Percentiles rank a stretch among this genome's conserved stretches.
phyloP scores from a whole-genome alignment of 2,797 vertebrate species.

The Chiloscyllium punctatum region DNA sequence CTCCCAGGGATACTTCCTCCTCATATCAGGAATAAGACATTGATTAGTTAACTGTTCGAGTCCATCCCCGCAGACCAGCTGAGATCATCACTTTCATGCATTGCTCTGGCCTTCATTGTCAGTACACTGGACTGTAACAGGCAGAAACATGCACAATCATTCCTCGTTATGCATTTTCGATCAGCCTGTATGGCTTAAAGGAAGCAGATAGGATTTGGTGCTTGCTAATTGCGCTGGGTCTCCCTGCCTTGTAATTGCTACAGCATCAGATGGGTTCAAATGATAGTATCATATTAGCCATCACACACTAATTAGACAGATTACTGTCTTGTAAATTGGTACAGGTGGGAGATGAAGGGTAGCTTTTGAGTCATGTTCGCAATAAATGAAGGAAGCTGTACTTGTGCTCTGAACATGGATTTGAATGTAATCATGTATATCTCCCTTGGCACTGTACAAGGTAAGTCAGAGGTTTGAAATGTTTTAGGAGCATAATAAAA shows the following conservation, averaged over 20 bases:
- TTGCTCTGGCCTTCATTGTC: neutral
- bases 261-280: neutral
- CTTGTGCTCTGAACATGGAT: neutral
- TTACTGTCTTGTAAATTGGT: neutral
- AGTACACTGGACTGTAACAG: neutral
- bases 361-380: neutral
- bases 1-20: neutral
- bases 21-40: neutral
- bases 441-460: neutral
- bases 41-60: too few relatives aligned
- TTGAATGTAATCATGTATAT: too few relatives aligned
- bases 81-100: neutral
- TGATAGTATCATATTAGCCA: neutral
- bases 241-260: neutral
- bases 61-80: neutral
- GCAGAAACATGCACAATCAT: neutral
- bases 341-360: neutral
- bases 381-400: neutral
- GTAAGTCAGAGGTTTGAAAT: neutral
- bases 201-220: neutral
- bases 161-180: neutral
- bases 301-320: constrained; percentile 12
- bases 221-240: neutral
- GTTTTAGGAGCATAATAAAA: neutral
- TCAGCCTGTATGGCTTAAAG: neutral